Evolutionary conservation across 2,888 invertebrate genomes (phyloP).

Genomic region (Periphyllus acericola): DNA sequence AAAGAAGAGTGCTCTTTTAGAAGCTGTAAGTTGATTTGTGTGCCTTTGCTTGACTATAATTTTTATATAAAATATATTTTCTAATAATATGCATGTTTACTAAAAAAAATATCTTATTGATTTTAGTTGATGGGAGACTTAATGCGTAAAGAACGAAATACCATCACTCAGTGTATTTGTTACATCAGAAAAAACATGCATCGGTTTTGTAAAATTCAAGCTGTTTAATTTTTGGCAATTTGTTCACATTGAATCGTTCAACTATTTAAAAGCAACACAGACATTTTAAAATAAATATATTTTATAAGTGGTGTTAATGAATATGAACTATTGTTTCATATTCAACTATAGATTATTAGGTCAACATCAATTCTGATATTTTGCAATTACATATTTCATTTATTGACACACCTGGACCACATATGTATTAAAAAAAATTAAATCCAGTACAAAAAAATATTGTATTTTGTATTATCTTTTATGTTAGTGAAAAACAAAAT

Average conservation of each 20-base stretch:
- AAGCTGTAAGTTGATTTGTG: conserved; percentile 49
- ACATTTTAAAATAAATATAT: neutral
- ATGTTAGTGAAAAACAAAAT: neutral
- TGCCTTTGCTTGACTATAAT: neutral
- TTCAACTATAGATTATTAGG: neutral
- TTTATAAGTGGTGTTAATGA: neutral
- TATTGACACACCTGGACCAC: neutral
- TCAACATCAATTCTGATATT: neutral
- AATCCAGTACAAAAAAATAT: neutral
- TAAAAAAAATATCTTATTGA: neutral
- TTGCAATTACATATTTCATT: neutral
- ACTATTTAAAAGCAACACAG: neutral
- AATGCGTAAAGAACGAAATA: conserved; percentile 53
- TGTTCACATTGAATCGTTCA: neutral
- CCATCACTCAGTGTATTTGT: conserved; percentile 59
- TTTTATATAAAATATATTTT: neutral
- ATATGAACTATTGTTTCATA: neutral
- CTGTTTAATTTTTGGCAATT: neutral
- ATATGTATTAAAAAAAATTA: neutral
- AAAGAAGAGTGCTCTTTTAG: conserved; percentile 49
- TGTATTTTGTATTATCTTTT: neutral
- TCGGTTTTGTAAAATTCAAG: conserved; percentile 45
- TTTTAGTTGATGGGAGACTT: conserved; percentile 57
- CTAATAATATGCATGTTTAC: neutral
- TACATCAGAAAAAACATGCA: conserved; percentile 52